phyloP scores from a whole-genome alignment of 2,797 vertebrate genomes.

The Heliangelus exortis region DNA sequence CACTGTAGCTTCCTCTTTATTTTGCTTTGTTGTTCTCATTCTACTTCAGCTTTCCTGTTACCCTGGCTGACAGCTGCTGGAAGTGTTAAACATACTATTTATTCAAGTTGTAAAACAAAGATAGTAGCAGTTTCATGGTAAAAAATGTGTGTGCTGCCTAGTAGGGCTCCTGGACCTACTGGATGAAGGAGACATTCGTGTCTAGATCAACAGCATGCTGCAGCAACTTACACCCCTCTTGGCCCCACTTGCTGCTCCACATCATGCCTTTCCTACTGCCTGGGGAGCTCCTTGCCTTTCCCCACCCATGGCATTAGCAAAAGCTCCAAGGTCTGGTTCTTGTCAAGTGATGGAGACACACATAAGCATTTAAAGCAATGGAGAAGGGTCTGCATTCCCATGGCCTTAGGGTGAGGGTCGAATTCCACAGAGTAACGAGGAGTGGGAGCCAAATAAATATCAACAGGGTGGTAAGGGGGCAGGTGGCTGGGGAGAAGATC shows the following conservation, averaged over 20 bases:
- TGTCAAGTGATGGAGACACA: not conserved
- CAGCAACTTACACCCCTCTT: conserved; percentile 57
- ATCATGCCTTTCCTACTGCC: not conserved
- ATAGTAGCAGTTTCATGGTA: not conserved
- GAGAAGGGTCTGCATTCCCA: not conserved
- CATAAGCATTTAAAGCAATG: not conserved
- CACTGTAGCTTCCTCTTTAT: not conserved
- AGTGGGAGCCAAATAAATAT: not conserved
- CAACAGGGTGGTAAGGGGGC: not conserved
- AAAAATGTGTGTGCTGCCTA: not conserved
- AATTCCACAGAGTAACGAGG: not conserved
- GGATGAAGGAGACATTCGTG: not conserved
- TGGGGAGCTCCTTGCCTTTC: not conserved
- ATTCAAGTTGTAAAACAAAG: not conserved
- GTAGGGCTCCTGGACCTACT: not conserved
- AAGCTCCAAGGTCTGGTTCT: conserved; percentile 48
- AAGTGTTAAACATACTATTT: not conserved
- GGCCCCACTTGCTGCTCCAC: conserved; percentile 42
- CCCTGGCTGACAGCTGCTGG: not conserved
- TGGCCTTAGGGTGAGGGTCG: not conserved
- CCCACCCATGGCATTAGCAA: conserved; percentile 13
- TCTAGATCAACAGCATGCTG: conserved; percentile 45
- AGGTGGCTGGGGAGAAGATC: not conserved
- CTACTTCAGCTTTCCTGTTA: not conserved
- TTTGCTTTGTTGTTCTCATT: not conserved